Evolutionary conservation across 2,797 vertebrate species (phyloP).

Genomic region (Leucoraja ocellata): DNA sequence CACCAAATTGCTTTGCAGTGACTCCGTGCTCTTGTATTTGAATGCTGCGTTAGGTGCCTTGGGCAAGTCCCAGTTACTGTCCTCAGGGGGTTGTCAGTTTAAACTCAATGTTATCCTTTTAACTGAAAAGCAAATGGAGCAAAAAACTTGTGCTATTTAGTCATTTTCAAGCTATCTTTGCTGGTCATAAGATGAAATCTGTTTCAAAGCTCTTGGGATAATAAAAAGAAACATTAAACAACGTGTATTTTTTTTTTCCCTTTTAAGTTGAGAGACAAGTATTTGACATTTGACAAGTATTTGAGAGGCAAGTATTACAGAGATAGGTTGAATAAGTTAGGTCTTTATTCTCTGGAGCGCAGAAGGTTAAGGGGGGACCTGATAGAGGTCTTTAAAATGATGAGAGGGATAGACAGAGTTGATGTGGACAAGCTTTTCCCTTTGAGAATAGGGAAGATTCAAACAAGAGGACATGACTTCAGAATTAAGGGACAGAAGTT

Average conservation of each 20-base stretch:
- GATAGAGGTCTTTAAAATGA: too few relatives aligned
- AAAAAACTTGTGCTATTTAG: neutral
- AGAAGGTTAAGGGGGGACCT: too few relatives aligned
- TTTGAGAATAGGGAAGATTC: too few relatives aligned
- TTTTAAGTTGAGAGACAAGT: too few relatives aligned
- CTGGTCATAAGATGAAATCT: slow-evolving; percentile 61
- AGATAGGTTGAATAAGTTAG: too few relatives aligned
- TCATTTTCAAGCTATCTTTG: slow-evolving; percentile 49
- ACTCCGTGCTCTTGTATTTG: neutral
- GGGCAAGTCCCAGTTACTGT: slow-evolving; percentile 43
- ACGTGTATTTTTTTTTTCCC: neutral
- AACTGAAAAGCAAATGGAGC: slow-evolving; percentile 43
- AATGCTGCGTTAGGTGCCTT: slow-evolving; percentile 39
- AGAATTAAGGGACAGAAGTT: too few relatives aligned
- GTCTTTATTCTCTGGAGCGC: too few relatives aligned
- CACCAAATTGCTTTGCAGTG: slow-evolving; percentile 19
- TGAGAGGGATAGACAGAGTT: too few relatives aligned
- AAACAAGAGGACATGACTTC: too few relatives aligned
- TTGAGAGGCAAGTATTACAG: too few relatives aligned
- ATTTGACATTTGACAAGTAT: too few relatives aligned
- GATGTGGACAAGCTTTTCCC: too few relatives aligned
- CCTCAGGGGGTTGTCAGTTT: slow-evolving; percentile 45
- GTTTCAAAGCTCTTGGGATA: slow-evolving; percentile 23
- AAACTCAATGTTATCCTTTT: slow-evolving; percentile 45
- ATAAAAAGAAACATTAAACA: neutral